Evolutionary conservation across 2,797 vertebrate species (phyloP), one percentile per base, ranked within the genome.

Genomic region (Pagetopsis macropterus): DNA sequence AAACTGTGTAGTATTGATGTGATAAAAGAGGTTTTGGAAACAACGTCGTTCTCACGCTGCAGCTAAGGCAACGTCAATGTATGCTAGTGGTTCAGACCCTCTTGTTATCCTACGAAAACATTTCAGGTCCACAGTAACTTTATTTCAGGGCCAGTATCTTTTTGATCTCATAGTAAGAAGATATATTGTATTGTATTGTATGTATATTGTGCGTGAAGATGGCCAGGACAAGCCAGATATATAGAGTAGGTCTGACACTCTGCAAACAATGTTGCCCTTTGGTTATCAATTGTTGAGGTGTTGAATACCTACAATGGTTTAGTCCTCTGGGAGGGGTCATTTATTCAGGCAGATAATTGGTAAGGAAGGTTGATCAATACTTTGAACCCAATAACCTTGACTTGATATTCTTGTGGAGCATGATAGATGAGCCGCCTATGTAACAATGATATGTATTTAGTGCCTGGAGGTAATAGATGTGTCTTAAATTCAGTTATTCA

Each of bases 401-500:
- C 17, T 33, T 5, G n/a, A 52, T 73, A 66, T 71, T 68, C 33
- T n/a, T 72, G 9, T 23, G 17, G 46, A 59, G 45, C 31, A 68
- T 79, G 70, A 74, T 52, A 41, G 45, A 77, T 68, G 59, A 72
- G 43, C 41, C 64, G 49, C 16, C 11, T 44, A 19, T 49, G 54
- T 70, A 70, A 6, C 58, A 27, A 64, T 66, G 59, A 56, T 13
- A 9, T 37, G 6, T 37, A 37, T 37, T 37, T 37, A 37, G 33
- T 37, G 33, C 33, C 33, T 37, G 33, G 33, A 9, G 33, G 33
- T 37, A 37, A 37, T 37, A 37, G 19, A 71, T 72, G 5, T 44
- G 16, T 7, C 64, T 49, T 15, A 59, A 43, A 61, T 14, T 16
- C 15, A n/a, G 41, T 33, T 5, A 70, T 43, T 60, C 21, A 71